Conservation (phyloP, 2,888 invertebrate genomes). For the Athalia rosae region DNA sequence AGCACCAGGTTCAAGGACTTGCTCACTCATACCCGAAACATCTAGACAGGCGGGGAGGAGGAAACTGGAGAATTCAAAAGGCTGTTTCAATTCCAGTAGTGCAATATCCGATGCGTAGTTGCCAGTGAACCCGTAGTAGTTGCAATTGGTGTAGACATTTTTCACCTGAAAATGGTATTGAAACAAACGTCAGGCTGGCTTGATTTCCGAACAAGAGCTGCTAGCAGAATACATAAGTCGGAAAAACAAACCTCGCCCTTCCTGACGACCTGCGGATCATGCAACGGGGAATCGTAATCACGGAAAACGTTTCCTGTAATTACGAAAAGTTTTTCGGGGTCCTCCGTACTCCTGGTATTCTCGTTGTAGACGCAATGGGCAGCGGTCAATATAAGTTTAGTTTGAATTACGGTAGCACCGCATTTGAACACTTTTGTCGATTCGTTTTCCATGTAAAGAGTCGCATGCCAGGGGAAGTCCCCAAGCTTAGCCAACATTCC, state of each 20-base stretch:
- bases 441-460: conserved; percentile 59
- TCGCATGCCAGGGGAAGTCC: conserved; percentile 72
- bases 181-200: neutral
- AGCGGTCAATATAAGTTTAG: conserved; percentile 70
- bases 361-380: conserved; percentile 72
- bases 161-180: conserved; percentile 60
- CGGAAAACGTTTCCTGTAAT: conserved; percentile 68
- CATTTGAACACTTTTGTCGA: conserved; percentile 65
- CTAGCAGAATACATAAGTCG: neutral
- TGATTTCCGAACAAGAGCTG: neutral
- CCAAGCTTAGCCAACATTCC: conserved; percentile 60
- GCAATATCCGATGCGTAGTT: conserved; percentile 67
- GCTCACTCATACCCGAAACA: conserved; percentile 52
- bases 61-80: conserved; percentile 61
- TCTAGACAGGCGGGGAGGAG: conserved; percentile 67
- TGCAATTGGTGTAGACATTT: conserved; percentile 61
- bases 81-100: conserved; percentile 59
- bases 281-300: conserved; percentile 61
- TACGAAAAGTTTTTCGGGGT: conserved; percentile 58
- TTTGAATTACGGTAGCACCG: conserved; percentile 70
- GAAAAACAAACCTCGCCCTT: conserved; percentile 55
- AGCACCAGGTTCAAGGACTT: conserved; percentile 59
- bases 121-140: conserved; percentile 63
- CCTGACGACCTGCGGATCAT: conserved; percentile 57
- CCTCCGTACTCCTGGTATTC: conserved; percentile 46